Conservation (phyloP, 2,888 invertebrate genomes). For the Tetranychus piercei region DNA sequence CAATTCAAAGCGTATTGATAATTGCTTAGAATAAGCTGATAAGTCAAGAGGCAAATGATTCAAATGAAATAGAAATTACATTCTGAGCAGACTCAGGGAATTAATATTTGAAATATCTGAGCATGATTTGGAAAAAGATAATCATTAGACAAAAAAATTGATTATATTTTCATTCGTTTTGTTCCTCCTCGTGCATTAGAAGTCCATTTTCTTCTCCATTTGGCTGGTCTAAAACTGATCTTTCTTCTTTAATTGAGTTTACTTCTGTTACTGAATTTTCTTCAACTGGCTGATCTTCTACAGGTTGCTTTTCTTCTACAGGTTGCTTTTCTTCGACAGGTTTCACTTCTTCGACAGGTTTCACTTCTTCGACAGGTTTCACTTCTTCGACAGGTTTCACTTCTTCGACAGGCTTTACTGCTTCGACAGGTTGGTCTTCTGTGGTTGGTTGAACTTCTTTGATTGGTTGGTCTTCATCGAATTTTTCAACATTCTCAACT, state of each 20-base stretch:
- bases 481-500: not conserved
- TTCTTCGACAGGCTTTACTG: not conserved
- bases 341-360: not conserved
- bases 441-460: not conserved
- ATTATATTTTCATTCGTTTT: not conserved
- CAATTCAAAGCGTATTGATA: not conserved
- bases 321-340: not conserved
- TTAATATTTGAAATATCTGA: not conserved
- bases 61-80: not conserved
- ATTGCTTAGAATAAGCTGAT: not conserved
- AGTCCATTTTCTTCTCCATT: not conserved
- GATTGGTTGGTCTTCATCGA: not conserved
- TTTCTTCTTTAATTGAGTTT: not conserved
- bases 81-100: conserved; percentile 1
- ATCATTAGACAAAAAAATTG: not conserved
- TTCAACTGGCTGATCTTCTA: not conserved
- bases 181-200: not conserved
- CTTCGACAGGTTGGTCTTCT: not conserved
- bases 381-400: not conserved
- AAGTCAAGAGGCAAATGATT: not conserved
- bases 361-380: not conserved
- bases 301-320: not conserved
- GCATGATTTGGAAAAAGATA: not conserved
- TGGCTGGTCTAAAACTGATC: no score
- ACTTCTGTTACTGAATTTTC: not conserved